phyloP scores from a whole-genome alignment of 2,113 vertebrate genomes.

The Poecile atricapillus region DNA sequence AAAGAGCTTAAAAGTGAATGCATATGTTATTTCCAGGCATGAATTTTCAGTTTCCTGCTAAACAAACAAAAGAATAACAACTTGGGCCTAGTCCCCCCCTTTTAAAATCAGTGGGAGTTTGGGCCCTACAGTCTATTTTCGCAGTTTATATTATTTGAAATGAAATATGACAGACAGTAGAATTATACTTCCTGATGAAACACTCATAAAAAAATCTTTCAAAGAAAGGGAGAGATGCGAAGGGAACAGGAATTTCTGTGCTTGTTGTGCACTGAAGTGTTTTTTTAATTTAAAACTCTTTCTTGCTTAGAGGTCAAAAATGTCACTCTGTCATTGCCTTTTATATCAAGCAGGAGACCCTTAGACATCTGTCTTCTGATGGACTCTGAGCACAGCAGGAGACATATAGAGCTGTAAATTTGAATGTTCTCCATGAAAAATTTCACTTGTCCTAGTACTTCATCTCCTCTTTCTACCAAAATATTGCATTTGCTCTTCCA shows the following conservation, averaged over 20 bases:
- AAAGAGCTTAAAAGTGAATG: background rate
- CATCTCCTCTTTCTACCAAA: conserved; percentile 64
- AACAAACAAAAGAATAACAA: background rate
- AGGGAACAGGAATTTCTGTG: background rate
- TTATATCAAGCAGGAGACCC: background rate
- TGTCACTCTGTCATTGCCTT: background rate
- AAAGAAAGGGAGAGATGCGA: background rate
- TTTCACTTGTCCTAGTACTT: conserved; percentile 45
- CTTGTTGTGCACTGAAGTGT: background rate
- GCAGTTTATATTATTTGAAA: background rate
- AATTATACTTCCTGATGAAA: background rate
- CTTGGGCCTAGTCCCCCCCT: background rate
- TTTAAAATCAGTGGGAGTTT: background rate
- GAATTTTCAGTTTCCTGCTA: background rate
- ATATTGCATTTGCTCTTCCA: conserved; percentile 63
- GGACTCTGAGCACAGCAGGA: conserved; percentile 5
- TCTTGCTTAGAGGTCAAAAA: conserved; percentile 43
- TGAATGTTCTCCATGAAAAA: conserved; percentile 51
- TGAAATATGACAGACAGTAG: background rate
- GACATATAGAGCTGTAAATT: conserved; percentile 47
- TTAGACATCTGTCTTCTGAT: background rate
- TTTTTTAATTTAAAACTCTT: background rate
- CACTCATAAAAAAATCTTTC: background rate
- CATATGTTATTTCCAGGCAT: background rate
- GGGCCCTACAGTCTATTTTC: background rate